Evolutionary conservation across 2,113 vertebrate species (phyloP), one percentile per base, ranked within the genome.

Genomic region (Cyanoliseus patagonus): DNA sequence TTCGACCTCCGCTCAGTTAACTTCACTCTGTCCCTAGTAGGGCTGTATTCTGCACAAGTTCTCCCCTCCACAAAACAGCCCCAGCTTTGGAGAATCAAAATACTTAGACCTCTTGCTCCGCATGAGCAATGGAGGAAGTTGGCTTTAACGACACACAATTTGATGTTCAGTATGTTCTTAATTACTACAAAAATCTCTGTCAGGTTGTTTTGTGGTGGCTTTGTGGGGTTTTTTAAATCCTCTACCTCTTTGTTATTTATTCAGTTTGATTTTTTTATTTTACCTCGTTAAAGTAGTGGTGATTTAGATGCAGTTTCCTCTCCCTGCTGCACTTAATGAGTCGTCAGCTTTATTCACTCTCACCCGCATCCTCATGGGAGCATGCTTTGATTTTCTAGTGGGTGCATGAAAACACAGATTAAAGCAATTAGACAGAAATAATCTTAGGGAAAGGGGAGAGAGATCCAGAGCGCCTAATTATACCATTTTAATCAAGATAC

Each of bases 391-490:
- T 97, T 97, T 97, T 96, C 97, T 97, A 97, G 92, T 62, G 55
- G 96, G 96, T 84, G 74, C 85, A 52, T 97, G 97, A 97, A 97
- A 98, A 97, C 96, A 97, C 97, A 97, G 97, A 98, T 98, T 96
- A 98, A 96, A 97, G 97, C 97, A 97, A 97, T 97, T 97, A 97
- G 97, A 97, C 88, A 96, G 88, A 96, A 97, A 97, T 97, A 98
- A 94, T 95, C 90, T 73, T 95, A 97, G 96, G 97, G 92, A 94
- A 95, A 95, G 96, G 94, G 96, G 95, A 92, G 92, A 97, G 95
- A 97, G 94, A 97, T 86, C 97, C 89, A 85, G 92, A 59, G 72
- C 91, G n/a, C 97, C 96, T 96, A 95, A 97, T 92, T 95, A 91
- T 97, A 96, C 95, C 93, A 93, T 97, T 95, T 97, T 97, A 97